Evolutionary conservation across 2,888 invertebrate species (phyloP).

Genomic region (Capitulum mitella): DNA sequence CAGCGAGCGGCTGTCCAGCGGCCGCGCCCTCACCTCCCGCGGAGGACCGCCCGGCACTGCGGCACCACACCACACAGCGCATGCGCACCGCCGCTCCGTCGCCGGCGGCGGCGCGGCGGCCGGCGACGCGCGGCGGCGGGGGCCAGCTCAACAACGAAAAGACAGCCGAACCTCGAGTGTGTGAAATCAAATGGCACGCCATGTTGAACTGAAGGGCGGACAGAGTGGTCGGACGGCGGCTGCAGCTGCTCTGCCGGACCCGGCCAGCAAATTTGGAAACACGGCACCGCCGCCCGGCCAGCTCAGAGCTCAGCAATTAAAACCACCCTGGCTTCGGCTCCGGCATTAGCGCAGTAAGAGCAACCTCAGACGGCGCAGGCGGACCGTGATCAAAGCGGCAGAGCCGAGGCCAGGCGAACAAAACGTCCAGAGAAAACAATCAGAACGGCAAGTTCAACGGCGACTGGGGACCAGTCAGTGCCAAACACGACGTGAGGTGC

Average conservation of each 20-base stretch:
- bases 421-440: not conserved
- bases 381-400: not conserved
- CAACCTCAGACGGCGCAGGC: not conserved
- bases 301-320: not conserved
- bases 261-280: no score
- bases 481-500: not conserved
- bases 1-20: constrained; percentile 81
- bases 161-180: constrained; percentile 22
- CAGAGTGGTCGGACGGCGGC: not conserved
- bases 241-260: no score
- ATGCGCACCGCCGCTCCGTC: not conserved
- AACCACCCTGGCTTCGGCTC: not conserved
- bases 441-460: not conserved
- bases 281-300: not conserved
- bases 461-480: not conserved
- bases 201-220: not conserved
- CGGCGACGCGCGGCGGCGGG: not conserved
- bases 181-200: constrained; percentile 25
- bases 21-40: constrained; percentile 80
- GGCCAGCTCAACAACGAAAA: constrained; percentile 17
- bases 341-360: not conserved
- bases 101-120: not conserved
- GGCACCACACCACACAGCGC: not conserved
- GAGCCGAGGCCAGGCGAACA: not conserved
- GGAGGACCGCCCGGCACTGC: constrained; percentile 94